Base-by-base conservation (phyloP, 2,113 vertebrate genomes). In the Sakesphorus luctuosus region DNA sequence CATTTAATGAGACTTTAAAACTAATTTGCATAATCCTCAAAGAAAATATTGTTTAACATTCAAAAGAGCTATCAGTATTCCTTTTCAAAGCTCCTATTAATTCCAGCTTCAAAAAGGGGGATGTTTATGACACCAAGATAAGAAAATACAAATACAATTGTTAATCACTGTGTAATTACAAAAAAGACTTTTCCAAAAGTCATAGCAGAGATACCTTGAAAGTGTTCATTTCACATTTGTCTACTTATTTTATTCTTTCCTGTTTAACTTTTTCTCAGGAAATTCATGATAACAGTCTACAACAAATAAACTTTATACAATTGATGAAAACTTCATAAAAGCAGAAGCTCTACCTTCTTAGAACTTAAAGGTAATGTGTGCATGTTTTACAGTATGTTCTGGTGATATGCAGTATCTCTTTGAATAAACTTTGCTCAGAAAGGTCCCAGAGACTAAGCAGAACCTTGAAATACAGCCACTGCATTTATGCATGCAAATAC, bases 1-100 rank as follows among this genome's bases (percentile, higher is more conserved):
- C 79, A 90, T 97, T 97, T 97, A 97, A 97, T 97, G 94, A 97
- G 87, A 97, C 53, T 97, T 97, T 96, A 92, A 97, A 97, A 93
- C 50, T 89, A 50, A 97, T 97, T 97, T 94, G 46, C 89, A 97
- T 97, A 97, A 97, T 97, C 94, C 61, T 96, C 61, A 95, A 96
- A 88, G 86, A 96, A 97, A 98, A 94, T 83, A 98, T 87, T 91
- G 59, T 93, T 97, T 75, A 84, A 76, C 84, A 93, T 94, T 96
- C 84, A 94, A 94, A 97, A 93, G 75, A 96, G 19, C 36, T 79
- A 95, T 92, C 33, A 3, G 58, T 89, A 76, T 96, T 96, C 80
- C 93, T 96, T 97, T 96, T 89, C 84, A 87, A 87, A 94, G 53
- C 44, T 96, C 79, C 62, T 90, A 93, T 88, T 97, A 97, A 93